A percentile compares a stretch with the other conserved stretches of the same genome.
phyloP scores from a whole-genome alignment of 2,888 invertebrate species.

The Poecilus cupreus region DNA sequence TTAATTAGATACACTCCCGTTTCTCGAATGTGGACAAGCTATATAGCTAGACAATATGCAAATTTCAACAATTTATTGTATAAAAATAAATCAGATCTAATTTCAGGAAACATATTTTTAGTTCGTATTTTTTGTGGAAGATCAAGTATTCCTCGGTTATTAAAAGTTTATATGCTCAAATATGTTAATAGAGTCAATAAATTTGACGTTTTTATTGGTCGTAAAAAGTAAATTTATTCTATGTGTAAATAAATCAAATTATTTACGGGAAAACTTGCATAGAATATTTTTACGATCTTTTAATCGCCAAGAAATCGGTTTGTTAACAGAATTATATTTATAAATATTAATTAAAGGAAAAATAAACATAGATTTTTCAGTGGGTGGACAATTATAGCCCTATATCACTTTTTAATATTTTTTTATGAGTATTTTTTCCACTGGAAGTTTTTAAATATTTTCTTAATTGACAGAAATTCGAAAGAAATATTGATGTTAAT shows the following conservation, averaged over 20 bases:
- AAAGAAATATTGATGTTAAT: too few relatives aligned
- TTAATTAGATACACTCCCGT: neutral
- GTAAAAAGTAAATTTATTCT: constrained; percentile 43
- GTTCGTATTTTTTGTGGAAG: neutral
- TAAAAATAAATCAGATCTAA: constrained; percentile 2
- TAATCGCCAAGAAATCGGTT: constrained; percentile 34
- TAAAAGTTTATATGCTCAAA: constrained; percentile 39
- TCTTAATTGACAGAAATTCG: too few relatives aligned
- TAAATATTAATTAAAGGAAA: constrained; percentile 28
- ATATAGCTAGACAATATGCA: neutral
- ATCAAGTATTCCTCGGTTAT: constrained; percentile 26
- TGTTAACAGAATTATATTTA: constrained; percentile 39
- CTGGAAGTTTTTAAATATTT: too few relatives aligned
- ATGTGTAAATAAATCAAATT: constrained; percentile 41
- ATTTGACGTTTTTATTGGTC: constrained; percentile 35
- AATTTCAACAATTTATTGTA: neutral
- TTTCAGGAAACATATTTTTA: constrained; percentile 23
- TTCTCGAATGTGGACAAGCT: too few relatives aligned
- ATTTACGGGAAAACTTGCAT: constrained; percentile 36
- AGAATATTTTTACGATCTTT: constrained; percentile 27
- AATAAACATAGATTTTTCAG: constrained; percentile 17
- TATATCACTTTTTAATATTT: constrained; percentile 5
- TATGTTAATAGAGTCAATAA: constrained; percentile 44
- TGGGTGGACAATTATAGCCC: neutral
- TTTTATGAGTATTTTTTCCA: neutral